Conservation (phyloP, 1,140 invertebrate species). For the Caligus rogercresseyi region DNA sequence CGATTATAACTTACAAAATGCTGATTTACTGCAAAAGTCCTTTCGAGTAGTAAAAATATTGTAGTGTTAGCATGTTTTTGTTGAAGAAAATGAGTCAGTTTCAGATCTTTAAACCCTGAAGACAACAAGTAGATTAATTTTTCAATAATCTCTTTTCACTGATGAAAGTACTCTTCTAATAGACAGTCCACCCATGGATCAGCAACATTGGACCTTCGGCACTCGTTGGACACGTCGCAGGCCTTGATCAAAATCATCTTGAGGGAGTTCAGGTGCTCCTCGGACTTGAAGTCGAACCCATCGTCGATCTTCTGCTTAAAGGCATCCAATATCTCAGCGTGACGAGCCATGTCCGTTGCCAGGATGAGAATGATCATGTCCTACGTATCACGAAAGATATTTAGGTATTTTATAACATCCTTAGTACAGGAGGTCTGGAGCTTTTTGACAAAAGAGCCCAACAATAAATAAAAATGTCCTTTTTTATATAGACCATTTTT, state of each 20-base stretch:
- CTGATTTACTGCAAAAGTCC: too few relatives aligned
- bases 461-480: background rate
- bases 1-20: too few relatives aligned
- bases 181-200: slow-evolving; percentile 66
- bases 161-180: slow-evolving; percentile 28
- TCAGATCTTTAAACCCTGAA: too few relatives aligned
- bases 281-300: slow-evolving; percentile 50
- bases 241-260: slow-evolving; percentile 66
- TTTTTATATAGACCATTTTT: too few relatives aligned
- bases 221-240: slow-evolving; percentile 71
- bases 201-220: slow-evolving; percentile 60
- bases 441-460: background rate
- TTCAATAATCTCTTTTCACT: too few relatives aligned
- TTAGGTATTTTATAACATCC: slow-evolving; percentile 27
- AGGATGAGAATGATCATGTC: slow-evolving; percentile 67
- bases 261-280: slow-evolving; percentile 48
- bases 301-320: slow-evolving; percentile 46
- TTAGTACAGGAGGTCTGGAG: slow-evolving; percentile 21
- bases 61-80: too few relatives aligned
- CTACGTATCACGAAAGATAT: slow-evolving; percentile 45
- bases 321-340: slow-evolving; percentile 62
- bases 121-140: too few relatives aligned
- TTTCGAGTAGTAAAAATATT: too few relatives aligned
- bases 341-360: slow-evolving; percentile 68
- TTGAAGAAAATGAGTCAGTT: too few relatives aligned